Base-by-base conservation (phyloP, 2,888 invertebrate species). In the Andrena marginata region DNA sequence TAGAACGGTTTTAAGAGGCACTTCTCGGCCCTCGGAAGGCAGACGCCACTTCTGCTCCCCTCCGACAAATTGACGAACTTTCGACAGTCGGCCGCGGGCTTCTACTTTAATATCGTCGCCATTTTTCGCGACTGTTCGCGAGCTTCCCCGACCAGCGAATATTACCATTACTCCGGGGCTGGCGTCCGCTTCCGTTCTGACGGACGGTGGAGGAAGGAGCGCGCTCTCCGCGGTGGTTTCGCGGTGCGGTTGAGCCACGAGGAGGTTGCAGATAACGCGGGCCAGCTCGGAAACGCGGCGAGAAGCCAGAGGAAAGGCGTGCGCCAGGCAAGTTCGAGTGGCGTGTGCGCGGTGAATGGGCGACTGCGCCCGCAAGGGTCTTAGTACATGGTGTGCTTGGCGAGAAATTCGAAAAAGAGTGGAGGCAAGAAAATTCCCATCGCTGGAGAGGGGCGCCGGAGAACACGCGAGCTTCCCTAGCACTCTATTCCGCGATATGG, bases 61-160 rank as follows among this genome's bases (percentile, higher is more conserved):
- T 16, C 63, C 80, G 68, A 82, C 82, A 80, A 82, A 82, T 82
- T 80, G 82, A 82, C 82, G 71, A 82, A 82, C 75, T 82, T 76
- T 80, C 67, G 64, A 20, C 73, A 65, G 29, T 71, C 71, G 67
- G 54, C 42, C 59, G 20, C 10, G 20, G 31, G 31, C 69, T 62
- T 54, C 56, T 42, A 16, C 75, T 62, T 62, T 67, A 75, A 82
- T 75, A 63, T 75, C 49, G 35, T 23, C 6, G 33, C 26, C 54
- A 67, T 80, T 82, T 82, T 80, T 82, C 65, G 65, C 60, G 59
- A 20, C 51, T 70, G 31, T 65, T 56, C 63, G 63, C 71, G 49
- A 31, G 71, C 59, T 70, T 80, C 62, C 49, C 70, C 64, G 48
- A 70, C 80, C 49, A 74, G 73, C 54, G 48, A 70, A 80, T 42